These are phyloP conservation scores for Centropyge bicolor DNA, from an alignment of 2,797 vertebrate species.

Conservation along the genomic window DNA sequence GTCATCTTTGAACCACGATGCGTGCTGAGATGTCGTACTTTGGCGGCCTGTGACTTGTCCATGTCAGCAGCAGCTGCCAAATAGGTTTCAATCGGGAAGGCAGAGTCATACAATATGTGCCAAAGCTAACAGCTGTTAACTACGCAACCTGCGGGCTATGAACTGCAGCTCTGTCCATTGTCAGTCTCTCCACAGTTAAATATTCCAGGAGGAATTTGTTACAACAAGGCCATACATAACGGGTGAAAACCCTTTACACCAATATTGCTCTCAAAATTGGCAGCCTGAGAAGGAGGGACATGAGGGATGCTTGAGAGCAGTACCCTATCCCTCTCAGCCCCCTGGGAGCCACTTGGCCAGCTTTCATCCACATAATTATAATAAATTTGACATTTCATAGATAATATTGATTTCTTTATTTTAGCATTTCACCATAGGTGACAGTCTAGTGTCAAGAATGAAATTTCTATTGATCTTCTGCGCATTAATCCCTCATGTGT, in stretches of 20 bases:
- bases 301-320: constrained; percentile 97
- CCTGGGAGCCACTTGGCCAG: constrained; percentile 99
- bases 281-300: constrained; percentile 97
- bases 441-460: constrained; percentile 99
- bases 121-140: constrained; percentile 90
- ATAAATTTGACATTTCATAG: constrained; percentile 99
- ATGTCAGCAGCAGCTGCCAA: constrained; percentile 83
- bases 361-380: constrained; percentile 99
- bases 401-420: constrained; percentile 99
- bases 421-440: constrained; percentile 99
- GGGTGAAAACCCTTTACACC: constrained; percentile 94
- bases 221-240: constrained; percentile 94
- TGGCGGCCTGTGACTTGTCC: constrained; percentile 78
- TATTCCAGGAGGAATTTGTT: constrained; percentile 99
- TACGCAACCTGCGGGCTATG: constrained; percentile 85
- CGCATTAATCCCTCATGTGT: constrained; percentile 99
- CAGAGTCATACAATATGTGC: constrained; percentile 80
- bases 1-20: constrained; percentile 71
- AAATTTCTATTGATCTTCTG: constrained; percentile 99
- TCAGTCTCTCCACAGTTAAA: constrained; percentile 94
- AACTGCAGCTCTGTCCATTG: constrained; percentile 87
- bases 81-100: constrained; percentile 83
- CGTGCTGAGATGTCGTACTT: constrained; percentile 70
- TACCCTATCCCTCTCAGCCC: constrained; percentile 99
- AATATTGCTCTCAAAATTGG: constrained; percentile 99